These are phyloP conservation scores for Spongia lamella DNA, from an alignment of 37 sponge, comb jelly and placozoan genomes.

Conservation along the genomic window DNA sequence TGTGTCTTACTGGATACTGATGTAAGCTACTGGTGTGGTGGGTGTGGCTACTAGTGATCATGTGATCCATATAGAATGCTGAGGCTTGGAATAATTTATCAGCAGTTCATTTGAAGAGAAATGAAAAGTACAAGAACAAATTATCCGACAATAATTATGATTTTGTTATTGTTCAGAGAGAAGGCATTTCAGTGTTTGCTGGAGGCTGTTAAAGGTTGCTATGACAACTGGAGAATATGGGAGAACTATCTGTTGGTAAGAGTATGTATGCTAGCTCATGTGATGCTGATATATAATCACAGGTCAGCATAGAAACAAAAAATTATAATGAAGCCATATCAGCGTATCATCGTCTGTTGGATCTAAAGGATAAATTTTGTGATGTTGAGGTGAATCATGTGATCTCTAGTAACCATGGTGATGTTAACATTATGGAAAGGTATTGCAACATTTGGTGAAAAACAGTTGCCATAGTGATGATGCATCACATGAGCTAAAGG, in stretches of 20 bases:
- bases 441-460: slow-evolving; percentile 28
- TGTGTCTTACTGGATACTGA: slow-evolving; percentile 80
- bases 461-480: too few species aligned
- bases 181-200: slow-evolving; percentile 60
- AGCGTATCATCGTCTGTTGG: slow-evolving; percentile 76
- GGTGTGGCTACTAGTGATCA: background rate
- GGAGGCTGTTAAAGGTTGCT: slow-evolving; percentile 79
- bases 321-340: slow-evolving; percentile 56
- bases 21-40: slow-evolving; percentile 38
- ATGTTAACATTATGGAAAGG: background rate
- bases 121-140: slow-evolving; percentile 61
- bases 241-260: slow-evolving; percentile 89
- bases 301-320: slow-evolving; percentile 79
- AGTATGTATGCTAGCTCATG: background rate
- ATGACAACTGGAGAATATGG: slow-evolving; percentile 92
- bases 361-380: slow-evolving; percentile 62
- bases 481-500: too few species aligned
- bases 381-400: slow-evolving; percentile 60
- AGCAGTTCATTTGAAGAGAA: slow-evolving; percentile 62
- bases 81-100: slow-evolving; percentile 94
- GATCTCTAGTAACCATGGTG: background rate
- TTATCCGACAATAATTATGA: too few species aligned
- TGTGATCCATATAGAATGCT: slow-evolving; percentile 48
- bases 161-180: slow-evolving; percentile 16
- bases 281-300: background rate